Base-by-base conservation (phyloP, 2,113 vertebrate genomes). In the Passer domesticus region DNA sequence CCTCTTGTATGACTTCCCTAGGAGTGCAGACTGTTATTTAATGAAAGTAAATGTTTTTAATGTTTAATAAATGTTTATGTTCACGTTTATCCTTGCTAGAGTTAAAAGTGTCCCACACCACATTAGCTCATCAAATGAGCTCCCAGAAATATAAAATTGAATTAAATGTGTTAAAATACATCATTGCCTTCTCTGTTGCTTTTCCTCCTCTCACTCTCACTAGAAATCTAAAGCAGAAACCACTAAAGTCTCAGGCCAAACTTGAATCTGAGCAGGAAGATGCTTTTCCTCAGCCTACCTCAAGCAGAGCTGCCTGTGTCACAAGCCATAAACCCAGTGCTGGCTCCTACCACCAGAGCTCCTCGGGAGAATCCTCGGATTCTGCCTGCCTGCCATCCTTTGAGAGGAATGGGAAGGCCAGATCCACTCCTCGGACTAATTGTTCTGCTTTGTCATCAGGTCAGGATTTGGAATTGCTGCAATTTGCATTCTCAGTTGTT, bases 211-310 rank as follows among this genome's bases (percentile, higher is more conserved):
- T 91, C 85, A 16, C 87, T 98, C 97, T 98, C 67, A 81, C 91
- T 93, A 99, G 98, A 98, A 98, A 95, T 94, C 17, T 43, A 86
- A 98, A 97, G 85, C 97, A 97, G 96, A 98, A 98, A 96, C 96
- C 97, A 58, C 70, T 98, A 6, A 99, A 98, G 97, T 98, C 98
- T 98, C 98, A 98, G 98, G 97, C 97, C 96, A 98, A 98, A 96
- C 83, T 82, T 25, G 97, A 98, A 96, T 83, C 96, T 41, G 97
- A 97, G 68, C 73, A 95, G 30, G 98, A 97, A 87, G 97, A 97
- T 92, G 97, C 98, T 89, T 97, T 96, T 70, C 46, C 95, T 91
- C 99, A 98, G 96, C 98, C 99, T 98, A 98, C 99, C 98, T 99
- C 99, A 97, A 97, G 98, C 93, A 98, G 98, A 98, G 98, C 83